Evolutionary conservation across 2,888 invertebrate genomes (phyloP).

Genomic region (Luperina testacea): DNA sequence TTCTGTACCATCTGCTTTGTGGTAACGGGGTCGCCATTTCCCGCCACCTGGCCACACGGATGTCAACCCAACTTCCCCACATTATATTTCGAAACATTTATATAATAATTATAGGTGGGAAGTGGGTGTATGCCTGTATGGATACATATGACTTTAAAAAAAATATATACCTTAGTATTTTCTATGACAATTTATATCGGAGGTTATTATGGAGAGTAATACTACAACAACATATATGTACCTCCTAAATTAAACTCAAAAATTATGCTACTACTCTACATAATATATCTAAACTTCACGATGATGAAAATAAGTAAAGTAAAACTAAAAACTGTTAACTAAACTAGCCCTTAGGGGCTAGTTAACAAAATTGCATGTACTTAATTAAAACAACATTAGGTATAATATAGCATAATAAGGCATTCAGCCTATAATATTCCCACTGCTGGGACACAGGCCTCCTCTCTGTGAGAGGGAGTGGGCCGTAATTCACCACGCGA

Average conservation of each 20-base stretch:
- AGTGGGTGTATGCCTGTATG: constrained; percentile 15
- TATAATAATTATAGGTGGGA: constrained; percentile 50
- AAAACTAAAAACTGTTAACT: too few relatives aligned
- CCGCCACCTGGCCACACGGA: constrained; percentile 78
- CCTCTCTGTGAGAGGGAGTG: too few relatives aligned
- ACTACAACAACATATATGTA: background rate
- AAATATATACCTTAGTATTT: background rate
- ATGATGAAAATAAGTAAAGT: too few relatives aligned
- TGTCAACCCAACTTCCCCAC: constrained; percentile 72
- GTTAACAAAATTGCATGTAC: background rate
- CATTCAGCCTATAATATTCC: too few relatives aligned
- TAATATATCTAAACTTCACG: background rate
- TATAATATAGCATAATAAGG: background rate
- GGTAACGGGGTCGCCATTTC: constrained; percentile 81
- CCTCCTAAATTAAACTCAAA: too few relatives aligned
- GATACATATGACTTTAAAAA: constrained; percentile 1
- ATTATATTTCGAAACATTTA: constrained; percentile 64
- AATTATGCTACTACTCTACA: background rate
- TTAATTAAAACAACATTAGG: background rate
- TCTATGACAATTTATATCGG: background rate
- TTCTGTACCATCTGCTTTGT: constrained; percentile 43
- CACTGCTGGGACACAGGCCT: too few relatives aligned
- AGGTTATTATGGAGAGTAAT: background rate
- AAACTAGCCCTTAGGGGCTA: too few relatives aligned
- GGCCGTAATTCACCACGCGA: too few relatives aligned